Evolutionary conservation across 2,797 vertebrate species (phyloP).

Genomic region (Melanotaenia trifasciata): DNA sequence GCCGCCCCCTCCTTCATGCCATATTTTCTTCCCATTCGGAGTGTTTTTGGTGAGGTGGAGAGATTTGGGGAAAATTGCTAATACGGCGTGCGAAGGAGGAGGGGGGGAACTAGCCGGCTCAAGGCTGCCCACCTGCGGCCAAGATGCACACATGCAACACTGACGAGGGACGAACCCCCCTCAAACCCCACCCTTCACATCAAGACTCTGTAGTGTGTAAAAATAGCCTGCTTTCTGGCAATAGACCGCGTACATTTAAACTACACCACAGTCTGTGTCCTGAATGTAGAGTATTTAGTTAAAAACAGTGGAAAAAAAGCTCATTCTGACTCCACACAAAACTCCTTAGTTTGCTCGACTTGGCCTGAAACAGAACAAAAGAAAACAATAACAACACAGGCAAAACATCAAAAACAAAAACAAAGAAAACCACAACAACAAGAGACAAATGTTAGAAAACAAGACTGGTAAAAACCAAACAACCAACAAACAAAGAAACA

Average conservation of each 20-base stretch:
- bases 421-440: not conserved
- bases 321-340: not conserved
- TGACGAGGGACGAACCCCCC: not conserved
- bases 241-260: not conserved
- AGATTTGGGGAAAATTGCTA: slow-evolving; percentile 62
- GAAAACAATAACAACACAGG: not conserved
- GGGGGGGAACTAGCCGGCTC: slow-evolving; percentile 45
- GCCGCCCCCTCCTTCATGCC: slow-evolving; percentile 75
- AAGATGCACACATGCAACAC: slow-evolving; percentile 46
- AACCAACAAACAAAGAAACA: not conserved
- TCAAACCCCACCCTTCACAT: not conserved
- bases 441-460: not conserved
- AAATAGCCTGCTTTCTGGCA: not conserved
- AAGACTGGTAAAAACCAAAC: not conserved
- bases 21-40: slow-evolving; percentile 79
- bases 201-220: not conserved
- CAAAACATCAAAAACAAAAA: not conserved
- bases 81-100: slow-evolving; percentile 55
- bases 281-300: not conserved
- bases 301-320: not conserved
- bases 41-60: slow-evolving; percentile 74
- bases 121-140: slow-evolving; percentile 77
- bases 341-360: not conserved
- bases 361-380: not conserved
- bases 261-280: not conserved